These are phyloP conservation scores for Speoplatyrhinus poulsoni DNA, from an alignment of 2,113 vertebrate species.

Conservation along the genomic window DNA sequence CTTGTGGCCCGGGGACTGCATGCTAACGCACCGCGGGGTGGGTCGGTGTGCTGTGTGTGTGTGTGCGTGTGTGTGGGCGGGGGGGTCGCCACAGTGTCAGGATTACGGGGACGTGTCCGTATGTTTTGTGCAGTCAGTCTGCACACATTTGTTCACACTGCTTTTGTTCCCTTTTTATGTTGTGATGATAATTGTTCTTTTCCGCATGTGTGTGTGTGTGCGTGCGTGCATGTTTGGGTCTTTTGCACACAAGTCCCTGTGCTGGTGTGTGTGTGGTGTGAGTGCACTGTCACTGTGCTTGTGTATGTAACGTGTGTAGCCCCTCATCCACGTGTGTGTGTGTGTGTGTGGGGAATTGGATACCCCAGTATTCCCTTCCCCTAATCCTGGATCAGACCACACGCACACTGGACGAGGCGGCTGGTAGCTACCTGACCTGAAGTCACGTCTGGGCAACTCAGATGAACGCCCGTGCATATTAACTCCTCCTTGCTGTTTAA, in stretches of 20 bases:
- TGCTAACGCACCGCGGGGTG: conserved; percentile 50
- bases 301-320: background rate
- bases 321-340: conserved; percentile 6
- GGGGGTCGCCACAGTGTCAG: conserved; percentile 11
- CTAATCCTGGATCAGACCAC: conserved; percentile 72
- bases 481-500: conserved; percentile 58
- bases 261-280: conserved; percentile 1
- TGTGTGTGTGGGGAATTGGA: conserved; percentile 51
- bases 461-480: conserved; percentile 66
- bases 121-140: conserved; percentile 28
- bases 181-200: background rate
- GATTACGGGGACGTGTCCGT: conserved; percentile 39
- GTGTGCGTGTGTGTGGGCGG: conserved; percentile 2
- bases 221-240: background rate
- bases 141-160: conserved; percentile 13
- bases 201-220: background rate
- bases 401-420: conserved; percentile 3
- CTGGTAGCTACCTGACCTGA: conserved; percentile 59
- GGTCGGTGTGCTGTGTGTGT: background rate
- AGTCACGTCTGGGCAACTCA: conserved; percentile 57
- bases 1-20: conserved; percentile 65
- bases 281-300: too few species aligned
- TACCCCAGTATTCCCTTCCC: conserved; percentile 21
- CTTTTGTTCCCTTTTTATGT: background rate
- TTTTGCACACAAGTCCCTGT: background rate